Percentiles rank a stretch among this genome's conserved stretches.
Conservation (phyloP, 2,113 vertebrate species). For the Casuarius casuarius region DNA sequence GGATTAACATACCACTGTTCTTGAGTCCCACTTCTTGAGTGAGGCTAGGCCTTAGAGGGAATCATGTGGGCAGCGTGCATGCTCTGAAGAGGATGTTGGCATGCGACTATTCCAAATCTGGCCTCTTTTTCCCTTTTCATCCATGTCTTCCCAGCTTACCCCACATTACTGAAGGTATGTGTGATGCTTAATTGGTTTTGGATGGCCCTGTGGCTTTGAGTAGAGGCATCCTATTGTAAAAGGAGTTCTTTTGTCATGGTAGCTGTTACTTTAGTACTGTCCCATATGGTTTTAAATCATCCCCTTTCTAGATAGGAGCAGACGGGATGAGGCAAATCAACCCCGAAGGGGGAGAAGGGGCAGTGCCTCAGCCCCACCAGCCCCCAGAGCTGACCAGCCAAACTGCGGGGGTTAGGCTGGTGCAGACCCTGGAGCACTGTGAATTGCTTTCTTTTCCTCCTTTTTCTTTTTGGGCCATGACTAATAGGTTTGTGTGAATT, state of each 20-base stretch:
- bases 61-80: accelerated
- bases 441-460: neutral
- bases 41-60: neutral
- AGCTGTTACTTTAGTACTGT: neutral
- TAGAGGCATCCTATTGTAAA: neutral
- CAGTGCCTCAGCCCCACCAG: neutral
- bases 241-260: neutral
- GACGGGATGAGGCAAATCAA: neutral
- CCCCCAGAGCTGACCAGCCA: neutral
- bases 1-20: neutral
- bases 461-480: neutral
- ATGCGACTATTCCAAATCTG: neutral
- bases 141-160: neutral
- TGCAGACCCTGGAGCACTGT: neutral
- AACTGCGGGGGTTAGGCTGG: neutral
- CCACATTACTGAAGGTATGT: accelerated
- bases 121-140: neutral
- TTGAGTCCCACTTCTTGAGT: neutral
- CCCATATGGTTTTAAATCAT: neutral
- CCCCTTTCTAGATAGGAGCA: neutral
- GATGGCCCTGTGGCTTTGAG: neutral
- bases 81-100: neutral
- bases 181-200: neutral
- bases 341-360: neutral
- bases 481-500: neutral